Evolutionary conservation across 1,140 invertebrate species (phyloP).

Genomic region (Euborellia annulipes): DNA sequence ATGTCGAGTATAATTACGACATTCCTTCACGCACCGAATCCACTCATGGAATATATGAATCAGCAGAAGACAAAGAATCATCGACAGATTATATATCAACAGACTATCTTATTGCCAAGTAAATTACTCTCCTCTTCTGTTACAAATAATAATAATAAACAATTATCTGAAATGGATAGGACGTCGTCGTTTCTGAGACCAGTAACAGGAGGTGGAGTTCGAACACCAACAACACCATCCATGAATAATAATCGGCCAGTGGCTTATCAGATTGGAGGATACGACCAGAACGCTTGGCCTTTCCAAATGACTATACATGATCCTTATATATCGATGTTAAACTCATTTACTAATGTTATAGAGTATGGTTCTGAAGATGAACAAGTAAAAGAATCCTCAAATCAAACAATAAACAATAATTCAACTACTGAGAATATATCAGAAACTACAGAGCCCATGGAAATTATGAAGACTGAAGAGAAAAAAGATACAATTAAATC

Average conservation of each 20-base stretch:
- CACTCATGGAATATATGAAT: constrained; percentile 19
- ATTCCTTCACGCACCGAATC: constrained; percentile 16
- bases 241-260: constrained; percentile 19
- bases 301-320: constrained; percentile 39
- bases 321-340: constrained; percentile 32
- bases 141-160: constrained; percentile 9
- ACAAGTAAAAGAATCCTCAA: constrained; percentile 16
- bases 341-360: constrained; percentile 32
- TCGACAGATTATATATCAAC: constrained; percentile 22
- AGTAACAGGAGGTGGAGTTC: not conserved
- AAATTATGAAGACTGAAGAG: not conserved
- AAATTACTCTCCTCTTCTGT: constrained; percentile 3
- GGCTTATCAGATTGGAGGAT: constrained; percentile 23
- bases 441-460: constrained; percentile 5
- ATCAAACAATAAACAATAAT: too few relatives aligned
- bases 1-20: not conserved
- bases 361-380: constrained; percentile 38
- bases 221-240: constrained; percentile 4
- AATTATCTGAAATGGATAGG: not conserved
- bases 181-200: not conserved
- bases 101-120: constrained; percentile 8
- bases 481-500: not conserved
- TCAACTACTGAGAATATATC: constrained; percentile 16
- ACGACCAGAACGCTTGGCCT: constrained; percentile 13
- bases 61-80: constrained; percentile 13